A percentile compares a stretch with the other conserved stretches of the same genome.
phyloP scores from a whole-genome alignment of 53 echinoderm and acorn worm genomes.

The Hippasteria phrygiana region DNA sequence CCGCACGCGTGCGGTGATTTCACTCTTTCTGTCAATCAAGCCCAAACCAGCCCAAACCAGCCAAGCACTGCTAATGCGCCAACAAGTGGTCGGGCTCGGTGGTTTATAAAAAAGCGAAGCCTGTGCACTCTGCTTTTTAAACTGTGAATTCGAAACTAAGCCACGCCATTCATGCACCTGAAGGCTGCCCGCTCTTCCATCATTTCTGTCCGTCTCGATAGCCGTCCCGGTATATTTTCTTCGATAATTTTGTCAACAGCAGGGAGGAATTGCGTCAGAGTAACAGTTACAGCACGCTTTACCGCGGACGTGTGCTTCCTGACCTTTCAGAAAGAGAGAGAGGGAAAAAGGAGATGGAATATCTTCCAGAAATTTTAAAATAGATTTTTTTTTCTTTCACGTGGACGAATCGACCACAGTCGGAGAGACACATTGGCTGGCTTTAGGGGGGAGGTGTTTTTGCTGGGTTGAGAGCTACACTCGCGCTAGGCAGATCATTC shows the following conservation, averaged over 20 bases:
- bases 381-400: not conserved
- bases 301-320: not conserved
- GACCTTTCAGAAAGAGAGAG: conserved; percentile 6
- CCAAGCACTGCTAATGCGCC: not conserved
- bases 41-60: not conserved
- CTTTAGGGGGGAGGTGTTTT: not conserved
- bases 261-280: conserved; percentile 30
- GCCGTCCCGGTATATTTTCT: not conserved
- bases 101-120: conserved; percentile 6
- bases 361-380: not conserved
- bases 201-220: not conserved
- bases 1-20: not conserved
- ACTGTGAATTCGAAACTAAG: not conserved
- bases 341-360: no score
- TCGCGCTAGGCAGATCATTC: not conserved
- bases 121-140: not conserved
- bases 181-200: not conserved
- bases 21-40: conserved; percentile 25
- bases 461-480: not conserved
- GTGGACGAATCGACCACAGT: not conserved
- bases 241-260: not conserved
- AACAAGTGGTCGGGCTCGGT: conserved; percentile 41
- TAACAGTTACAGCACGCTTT: not conserved
- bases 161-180: not conserved
- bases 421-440: not conserved